Conservation (phyloP, 2,888 invertebrate genomes). For the Rhamphomyia laevipes region DNA sequence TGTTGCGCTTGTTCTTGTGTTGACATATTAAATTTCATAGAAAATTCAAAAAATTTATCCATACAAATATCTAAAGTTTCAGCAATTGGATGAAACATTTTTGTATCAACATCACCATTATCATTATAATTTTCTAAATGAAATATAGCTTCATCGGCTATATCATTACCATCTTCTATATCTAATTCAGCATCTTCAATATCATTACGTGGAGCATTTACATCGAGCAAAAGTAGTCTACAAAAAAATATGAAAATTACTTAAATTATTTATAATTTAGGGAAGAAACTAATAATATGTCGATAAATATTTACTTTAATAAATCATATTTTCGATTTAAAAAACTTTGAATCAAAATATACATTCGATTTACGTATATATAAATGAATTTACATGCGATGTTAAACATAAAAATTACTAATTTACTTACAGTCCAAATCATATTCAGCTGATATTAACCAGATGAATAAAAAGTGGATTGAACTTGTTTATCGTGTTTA, state of each 20-base stretch:
- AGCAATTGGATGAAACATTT: constrained; percentile 45
- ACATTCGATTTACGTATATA: too few relatives aligned
- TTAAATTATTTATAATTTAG: too few relatives aligned
- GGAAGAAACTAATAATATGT: too few relatives aligned
- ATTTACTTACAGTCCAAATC: too few relatives aligned
- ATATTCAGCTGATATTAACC: too few relatives aligned
- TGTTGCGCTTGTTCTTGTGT: too few relatives aligned
- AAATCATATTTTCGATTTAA: too few relatives aligned
- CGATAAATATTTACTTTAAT: too few relatives aligned
- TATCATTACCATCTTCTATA: constrained; percentile 37
- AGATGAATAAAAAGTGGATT: too few relatives aligned
- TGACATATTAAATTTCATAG: neutral
- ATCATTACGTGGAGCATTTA: constrained; percentile 47
- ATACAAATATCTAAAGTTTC: constrained; percentile 67
- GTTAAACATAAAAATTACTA: too few relatives aligned
- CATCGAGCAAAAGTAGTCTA: constrained; percentile 65
- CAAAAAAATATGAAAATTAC: constrained; percentile 14
- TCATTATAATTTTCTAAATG: constrained; percentile 27
- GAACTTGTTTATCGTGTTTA: neutral
- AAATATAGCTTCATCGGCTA: constrained; percentile 27
- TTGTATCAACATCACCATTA: neutral
- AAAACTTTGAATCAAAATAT: too few relatives aligned
- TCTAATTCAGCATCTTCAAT: constrained; percentile 43
- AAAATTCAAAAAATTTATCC: constrained; percentile 56
- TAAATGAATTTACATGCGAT: too few relatives aligned